Evolutionary conservation across 2,888 invertebrate species (phyloP), one percentile per base, ranked within the genome.

Genomic region (Zygothrica quintamaculata): DNA sequence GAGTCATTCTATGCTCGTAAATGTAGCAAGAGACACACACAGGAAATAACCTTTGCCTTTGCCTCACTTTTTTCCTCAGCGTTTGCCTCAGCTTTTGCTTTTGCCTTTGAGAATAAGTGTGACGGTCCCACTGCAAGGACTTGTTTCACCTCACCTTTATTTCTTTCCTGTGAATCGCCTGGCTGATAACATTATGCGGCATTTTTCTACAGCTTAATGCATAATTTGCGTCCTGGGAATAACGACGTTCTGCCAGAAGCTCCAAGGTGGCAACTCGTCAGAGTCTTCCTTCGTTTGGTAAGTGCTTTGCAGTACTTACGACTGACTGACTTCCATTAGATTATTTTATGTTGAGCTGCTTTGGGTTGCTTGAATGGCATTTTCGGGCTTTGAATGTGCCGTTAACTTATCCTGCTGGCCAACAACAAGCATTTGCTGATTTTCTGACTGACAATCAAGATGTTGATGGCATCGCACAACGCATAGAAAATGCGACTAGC

Each of bases 161-260:
- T 43, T 16, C 16, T 37, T 34, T 37, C 15, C 53, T 29, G 6
- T 11, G 39, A 13, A 58, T 57, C 43, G 56, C 43, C 50, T 25
- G 42, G 31, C 73, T 74, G 81, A 81, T 78, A 77, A 69, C 79
- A 84, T 84, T 84, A 79, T 77, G 73, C 67, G 77, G 69, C 82
- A 81, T 84, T 82, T 82, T 82, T 82, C 77, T 68, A 77, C 85
- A 82, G 85, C 85, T 81, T 82, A 82, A 79, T 84, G 82, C 85
- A 81, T 82, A 84, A 84, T 84, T 84, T 82, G 85, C 82, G 74
- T 77, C 72, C 85, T 77, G 82, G 79, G 82, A 85, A 78, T 84
- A 69, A 62, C 50, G 72, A 53, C 66, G 60, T 59, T 25, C 13
- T 44, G 8, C 33, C 26, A 26, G 18, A 37, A 65, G 39, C 48